phyloP scores from a whole-genome alignment of 2,113 vertebrate species.

The Nothobranchius furzeri region DNA sequence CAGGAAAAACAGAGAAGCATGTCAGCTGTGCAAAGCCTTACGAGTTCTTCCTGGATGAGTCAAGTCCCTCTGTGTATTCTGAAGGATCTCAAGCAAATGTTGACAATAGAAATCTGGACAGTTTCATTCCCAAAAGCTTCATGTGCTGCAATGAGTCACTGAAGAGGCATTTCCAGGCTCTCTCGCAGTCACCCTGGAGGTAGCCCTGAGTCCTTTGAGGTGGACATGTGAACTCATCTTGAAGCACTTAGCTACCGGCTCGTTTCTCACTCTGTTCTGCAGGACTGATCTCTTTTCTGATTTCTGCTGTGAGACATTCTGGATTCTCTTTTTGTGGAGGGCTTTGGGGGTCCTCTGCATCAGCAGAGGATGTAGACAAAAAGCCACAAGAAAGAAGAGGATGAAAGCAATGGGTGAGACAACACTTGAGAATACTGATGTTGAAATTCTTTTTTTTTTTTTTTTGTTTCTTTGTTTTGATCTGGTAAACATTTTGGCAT shows the following conservation, averaged over 20 bases:
- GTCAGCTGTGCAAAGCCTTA: constrained; percentile 9
- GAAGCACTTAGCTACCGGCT: constrained; percentile 73
- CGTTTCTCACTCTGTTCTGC: constrained; percentile 54
- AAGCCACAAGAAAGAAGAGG: constrained; percentile 52
- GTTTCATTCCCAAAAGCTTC: constrained; percentile 54
- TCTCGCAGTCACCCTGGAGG: constrained; percentile 37
- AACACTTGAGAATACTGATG: constrained; percentile 41
- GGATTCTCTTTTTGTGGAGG: constrained; percentile 48
- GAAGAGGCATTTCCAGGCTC: constrained; percentile 64
- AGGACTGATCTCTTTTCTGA: constrained; percentile 59
- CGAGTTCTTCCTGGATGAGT: constrained; percentile 55
- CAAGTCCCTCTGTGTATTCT: constrained; percentile 55
- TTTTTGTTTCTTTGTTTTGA: constrained; percentile 42
- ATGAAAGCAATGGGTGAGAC: constrained; percentile 49
- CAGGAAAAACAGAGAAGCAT: not conserved
- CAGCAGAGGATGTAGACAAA: constrained; percentile 39
- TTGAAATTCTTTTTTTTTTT: constrained; percentile 37
- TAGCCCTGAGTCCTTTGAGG: constrained; percentile 33
- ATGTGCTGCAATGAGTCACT: constrained; percentile 66
- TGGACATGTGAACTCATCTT: constrained; percentile 67
- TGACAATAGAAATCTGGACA: constrained; percentile 59
- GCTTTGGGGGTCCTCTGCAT: constrained; percentile 37
- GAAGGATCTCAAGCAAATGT: constrained; percentile 55
- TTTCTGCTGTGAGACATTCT: constrained; percentile 40
- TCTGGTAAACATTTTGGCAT: constrained; percentile 43